Percentiles rank a stretch among this genome's conserved stretches.
Evolutionary conservation across 1,140 invertebrate species (phyloP).

Genomic region (Drepana arcuata): DNA sequence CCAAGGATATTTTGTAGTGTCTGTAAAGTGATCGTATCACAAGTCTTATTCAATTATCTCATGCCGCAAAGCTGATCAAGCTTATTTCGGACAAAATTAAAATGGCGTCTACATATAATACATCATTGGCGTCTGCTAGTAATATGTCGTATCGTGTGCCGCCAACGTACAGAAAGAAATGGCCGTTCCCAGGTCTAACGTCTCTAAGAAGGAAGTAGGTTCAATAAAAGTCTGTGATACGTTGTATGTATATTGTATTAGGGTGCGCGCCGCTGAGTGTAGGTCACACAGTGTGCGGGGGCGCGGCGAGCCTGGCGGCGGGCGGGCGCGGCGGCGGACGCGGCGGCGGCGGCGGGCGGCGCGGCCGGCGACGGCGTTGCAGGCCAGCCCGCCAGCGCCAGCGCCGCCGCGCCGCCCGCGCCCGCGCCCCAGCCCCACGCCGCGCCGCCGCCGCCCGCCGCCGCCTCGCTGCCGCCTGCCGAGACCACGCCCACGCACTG

Average conservation of each 20-base stretch:
- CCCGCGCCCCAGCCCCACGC: conserved; percentile 22
- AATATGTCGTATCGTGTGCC: no score
- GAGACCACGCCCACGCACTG: not conserved
- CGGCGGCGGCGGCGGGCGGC: conserved; percentile 34
- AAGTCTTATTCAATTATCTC: conserved; percentile 27
- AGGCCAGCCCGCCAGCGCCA: conserved; percentile 25
- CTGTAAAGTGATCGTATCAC: no score
- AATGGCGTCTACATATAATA: no score
- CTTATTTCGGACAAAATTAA: no score
- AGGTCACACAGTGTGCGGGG: conserved; percentile 44
- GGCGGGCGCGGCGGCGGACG: conserved; percentile 30
- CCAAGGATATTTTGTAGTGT: no score
- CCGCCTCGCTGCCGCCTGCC: conserved; percentile 8
- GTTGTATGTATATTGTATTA: not conserved
- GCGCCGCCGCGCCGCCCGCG: conserved; percentile 13
- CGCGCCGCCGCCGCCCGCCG: conserved; percentile 32
- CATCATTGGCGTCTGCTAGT: no score
- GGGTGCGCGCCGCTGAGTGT: not conserved
- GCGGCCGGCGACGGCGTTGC: conserved; percentile 20
- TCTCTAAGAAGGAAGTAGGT: no score
- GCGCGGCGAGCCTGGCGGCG: conserved; percentile 30
- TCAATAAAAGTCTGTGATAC: no score
- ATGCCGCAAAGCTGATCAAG: no score
- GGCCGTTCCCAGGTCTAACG: no score
- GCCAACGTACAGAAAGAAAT: no score